Conservation (phyloP, 2,113 vertebrate species). For the Psittacula cyanocephala region DNA sequence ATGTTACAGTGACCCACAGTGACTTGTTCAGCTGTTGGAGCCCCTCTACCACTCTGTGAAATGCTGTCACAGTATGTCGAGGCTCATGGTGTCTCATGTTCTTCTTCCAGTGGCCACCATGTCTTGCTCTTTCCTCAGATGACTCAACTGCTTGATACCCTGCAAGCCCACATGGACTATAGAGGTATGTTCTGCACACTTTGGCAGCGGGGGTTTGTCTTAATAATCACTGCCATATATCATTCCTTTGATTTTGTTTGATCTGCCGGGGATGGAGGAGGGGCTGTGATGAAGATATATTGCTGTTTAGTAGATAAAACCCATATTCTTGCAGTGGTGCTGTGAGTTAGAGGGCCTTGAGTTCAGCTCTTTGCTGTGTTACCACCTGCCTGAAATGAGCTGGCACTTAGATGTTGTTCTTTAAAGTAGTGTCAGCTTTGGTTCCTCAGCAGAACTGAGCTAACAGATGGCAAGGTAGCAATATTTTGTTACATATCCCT, state of each 20-base stretch:
- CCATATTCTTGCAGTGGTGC: neutral
- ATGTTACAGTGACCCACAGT: neutral
- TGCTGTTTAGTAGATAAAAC: neutral
- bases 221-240: neutral
- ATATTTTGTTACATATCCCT: neutral
- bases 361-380: neutral
- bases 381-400: neutral
- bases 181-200: constrained; percentile 74
- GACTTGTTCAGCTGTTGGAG: neutral
- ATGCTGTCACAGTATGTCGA: neutral
- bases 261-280: neutral
- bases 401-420: neutral
- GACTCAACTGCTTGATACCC: constrained; percentile 91
- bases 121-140: constrained; percentile 94
- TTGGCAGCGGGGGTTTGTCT: neutral
- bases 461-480: neutral
- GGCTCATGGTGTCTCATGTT: neutral
- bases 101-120: constrained; percentile 82
- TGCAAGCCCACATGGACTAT: constrained; percentile 93
- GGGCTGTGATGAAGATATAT: neutral
- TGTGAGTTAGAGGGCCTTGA: neutral
- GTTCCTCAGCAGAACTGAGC: neutral
- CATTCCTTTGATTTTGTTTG: neutral
- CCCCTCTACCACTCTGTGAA: neutral
- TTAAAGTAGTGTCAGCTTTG: neutral